These are phyloP conservation scores for Propithecus coquereli DNA, from an alignment of 2,113 vertebrate genomes.

Conservation along the genomic window DNA sequence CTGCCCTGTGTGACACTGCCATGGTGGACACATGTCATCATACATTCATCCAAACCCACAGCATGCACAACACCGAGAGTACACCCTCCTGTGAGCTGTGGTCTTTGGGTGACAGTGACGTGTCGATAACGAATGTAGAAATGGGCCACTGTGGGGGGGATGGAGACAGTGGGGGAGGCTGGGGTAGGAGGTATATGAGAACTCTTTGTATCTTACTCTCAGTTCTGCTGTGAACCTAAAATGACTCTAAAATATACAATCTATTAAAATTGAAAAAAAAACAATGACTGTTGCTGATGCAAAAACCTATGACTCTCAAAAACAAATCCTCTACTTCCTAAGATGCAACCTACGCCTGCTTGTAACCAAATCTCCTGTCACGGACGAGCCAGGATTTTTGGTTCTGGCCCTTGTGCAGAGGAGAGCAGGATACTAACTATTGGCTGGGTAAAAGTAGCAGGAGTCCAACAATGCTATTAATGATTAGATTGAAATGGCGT, in stretches of 20 bases:
- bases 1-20: accelerated
- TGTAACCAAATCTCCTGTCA: accelerated
- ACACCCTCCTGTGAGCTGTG: accelerated
- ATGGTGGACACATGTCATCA: accelerated
- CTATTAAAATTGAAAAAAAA: too few species aligned
- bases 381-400: accelerated
- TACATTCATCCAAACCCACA: too few species aligned
- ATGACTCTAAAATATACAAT: neutral
- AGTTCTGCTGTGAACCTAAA: neutral
- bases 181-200: neutral
- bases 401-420: neutral
- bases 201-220: neutral
- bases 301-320: too few species aligned
- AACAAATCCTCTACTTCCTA: too few species aligned
- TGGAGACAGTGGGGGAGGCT: accelerated
- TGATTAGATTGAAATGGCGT: accelerated
- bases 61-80: accelerated
- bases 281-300: neutral
- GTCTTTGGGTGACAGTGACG: neutral
- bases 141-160: too few species aligned
- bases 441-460: too few species aligned
- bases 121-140: neutral
- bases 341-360: neutral
- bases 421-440: too few species aligned
- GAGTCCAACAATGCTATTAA: neutral